phyloP scores from a whole-genome alignment of 2,888 invertebrate genomes.

The Macrophya annulata region DNA sequence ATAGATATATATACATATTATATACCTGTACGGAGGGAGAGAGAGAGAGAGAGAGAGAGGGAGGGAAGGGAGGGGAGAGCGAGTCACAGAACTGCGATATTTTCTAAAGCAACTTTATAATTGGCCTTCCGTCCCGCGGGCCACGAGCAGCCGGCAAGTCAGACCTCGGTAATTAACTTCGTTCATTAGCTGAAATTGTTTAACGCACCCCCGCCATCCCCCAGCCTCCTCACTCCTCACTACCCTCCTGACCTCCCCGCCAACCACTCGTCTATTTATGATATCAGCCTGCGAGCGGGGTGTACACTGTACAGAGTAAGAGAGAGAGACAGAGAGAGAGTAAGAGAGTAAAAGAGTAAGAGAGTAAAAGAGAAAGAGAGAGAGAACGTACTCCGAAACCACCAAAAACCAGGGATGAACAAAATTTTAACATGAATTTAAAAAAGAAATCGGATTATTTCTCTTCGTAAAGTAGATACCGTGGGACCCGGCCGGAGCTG shows the following conservation, averaged over 20 bases:
- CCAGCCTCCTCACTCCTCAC: conserved; percentile 27
- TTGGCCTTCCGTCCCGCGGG: conserved; percentile 60
- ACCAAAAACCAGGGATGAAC: background rate
- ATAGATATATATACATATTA: background rate
- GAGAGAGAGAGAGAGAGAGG: conserved; percentile 50
- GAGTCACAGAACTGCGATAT: conserved; percentile 61
- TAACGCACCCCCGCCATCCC: conserved; percentile 63
- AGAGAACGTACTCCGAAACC: background rate
- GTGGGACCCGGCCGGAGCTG: background rate
- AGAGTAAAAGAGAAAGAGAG: background rate
- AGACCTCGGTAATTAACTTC: conserved; percentile 67
- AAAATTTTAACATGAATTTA: background rate
- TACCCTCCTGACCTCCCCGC: conserved; percentile 40
- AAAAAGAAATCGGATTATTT: background rate
- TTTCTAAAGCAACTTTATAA: conserved; percentile 63
- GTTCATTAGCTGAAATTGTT: conserved; percentile 69
- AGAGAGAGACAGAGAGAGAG: too few species aligned
- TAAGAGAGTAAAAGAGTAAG: background rate
- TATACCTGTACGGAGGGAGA: conserved; percentile 34
- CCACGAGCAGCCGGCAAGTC: conserved; percentile 59
- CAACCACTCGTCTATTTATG: conserved; percentile 66
- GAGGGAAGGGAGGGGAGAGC: conserved; percentile 49
- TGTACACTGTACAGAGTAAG: conserved; percentile 22
- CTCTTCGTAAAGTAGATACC: background rate
- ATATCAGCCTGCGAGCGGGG: conserved; percentile 59